A percentile compares a stretch with the other conserved stretches of the same genome.
phyloP scores from a whole-genome alignment of 2,797 vertebrate genomes.

The Gadopsis bispinosus region DNA sequence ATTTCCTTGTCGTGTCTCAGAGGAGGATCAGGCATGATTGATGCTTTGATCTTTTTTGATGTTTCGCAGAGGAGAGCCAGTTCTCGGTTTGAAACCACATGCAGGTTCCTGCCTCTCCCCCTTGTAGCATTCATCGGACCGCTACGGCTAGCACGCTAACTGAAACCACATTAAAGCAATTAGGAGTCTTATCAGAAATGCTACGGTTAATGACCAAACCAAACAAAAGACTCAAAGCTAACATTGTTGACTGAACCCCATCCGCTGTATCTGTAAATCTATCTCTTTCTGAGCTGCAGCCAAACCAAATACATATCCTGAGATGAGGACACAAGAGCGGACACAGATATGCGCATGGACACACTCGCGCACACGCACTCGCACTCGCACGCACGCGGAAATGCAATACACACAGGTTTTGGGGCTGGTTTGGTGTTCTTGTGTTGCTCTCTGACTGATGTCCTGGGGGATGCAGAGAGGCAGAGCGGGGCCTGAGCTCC shows the following conservation, averaged over 20 bases:
- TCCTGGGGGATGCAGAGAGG: conserved; percentile 84
- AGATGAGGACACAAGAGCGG: conserved; percentile 82
- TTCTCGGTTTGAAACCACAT: conserved; percentile 74
- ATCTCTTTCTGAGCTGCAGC: conserved; percentile 80
- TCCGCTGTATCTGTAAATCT: conserved; percentile 78
- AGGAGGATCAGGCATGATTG: conserved; percentile 65
- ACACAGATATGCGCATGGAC: conserved; percentile 47
- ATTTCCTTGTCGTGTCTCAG: conserved; percentile 69
- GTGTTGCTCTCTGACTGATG: conserved; percentile 87
- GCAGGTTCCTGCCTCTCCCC: conserved; percentile 59
- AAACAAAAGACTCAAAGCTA: conserved; percentile 80
- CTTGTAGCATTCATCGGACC: conserved; percentile 46
- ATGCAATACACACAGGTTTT: conserved; percentile 56
- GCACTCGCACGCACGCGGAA: conserved; percentile 32
- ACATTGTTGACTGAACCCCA: conserved; percentile 69
- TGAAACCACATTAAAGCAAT: conserved; percentile 79
- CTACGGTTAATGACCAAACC: conserved; percentile 80
- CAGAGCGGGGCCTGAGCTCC: conserved; percentile 88
- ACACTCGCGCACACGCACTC: conserved; percentile 16
- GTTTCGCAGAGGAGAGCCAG: conserved; percentile 69
- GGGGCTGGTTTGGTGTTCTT: conserved; percentile 86
- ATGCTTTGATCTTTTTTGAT: conserved; percentile 75
- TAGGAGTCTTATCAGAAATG: conserved; percentile 78
- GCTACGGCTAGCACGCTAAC: conserved; percentile 64
- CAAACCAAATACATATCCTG: conserved; percentile 91